phyloP scores from a whole-genome alignment of 1,140 invertebrate genomes.

The Meloidogyne hapla region DNA sequence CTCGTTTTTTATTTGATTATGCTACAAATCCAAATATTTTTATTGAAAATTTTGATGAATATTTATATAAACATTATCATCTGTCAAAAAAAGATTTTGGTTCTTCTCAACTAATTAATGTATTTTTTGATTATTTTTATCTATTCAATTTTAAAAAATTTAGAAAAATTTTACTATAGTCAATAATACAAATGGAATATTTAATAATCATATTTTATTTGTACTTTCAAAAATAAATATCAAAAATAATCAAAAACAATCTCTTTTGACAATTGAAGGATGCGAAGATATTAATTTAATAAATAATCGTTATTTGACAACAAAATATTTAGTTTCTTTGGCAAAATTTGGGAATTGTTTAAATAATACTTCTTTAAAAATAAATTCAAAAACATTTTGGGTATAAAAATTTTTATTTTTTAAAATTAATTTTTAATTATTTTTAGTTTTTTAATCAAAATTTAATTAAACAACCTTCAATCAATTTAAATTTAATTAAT shows the following conservation, averaged over 20 bases:
- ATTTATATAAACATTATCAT: constrained; percentile 28
- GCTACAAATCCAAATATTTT: constrained; percentile 22
- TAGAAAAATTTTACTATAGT: neutral
- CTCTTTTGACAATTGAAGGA: neutral
- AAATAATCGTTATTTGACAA: neutral
- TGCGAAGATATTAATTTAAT: neutral
- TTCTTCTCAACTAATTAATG: neutral
- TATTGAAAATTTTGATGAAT: constrained; percentile 22
- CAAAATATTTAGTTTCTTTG: neutral
- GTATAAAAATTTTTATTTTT: neutral
- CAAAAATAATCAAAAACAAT: neutral
- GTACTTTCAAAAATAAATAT: neutral
- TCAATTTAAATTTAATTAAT: constrained; percentile 1
- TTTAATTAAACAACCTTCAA: neutral
- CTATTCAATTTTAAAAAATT: too few species aligned
- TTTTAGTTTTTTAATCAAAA: neutral
- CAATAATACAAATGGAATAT: neutral
- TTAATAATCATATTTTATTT: neutral
- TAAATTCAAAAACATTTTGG: neutral
- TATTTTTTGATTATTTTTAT: neutral
- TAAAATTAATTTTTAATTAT: neutral
- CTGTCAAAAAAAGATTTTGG: neutral
- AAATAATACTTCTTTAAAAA: neutral
- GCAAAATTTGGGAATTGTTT: neutral
- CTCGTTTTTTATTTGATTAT: constrained; percentile 49